Percentiles rank a stretch among this genome's conserved stretches.
Conservation (phyloP, 2,113 vertebrate species). For the Elachura formosa region DNA sequence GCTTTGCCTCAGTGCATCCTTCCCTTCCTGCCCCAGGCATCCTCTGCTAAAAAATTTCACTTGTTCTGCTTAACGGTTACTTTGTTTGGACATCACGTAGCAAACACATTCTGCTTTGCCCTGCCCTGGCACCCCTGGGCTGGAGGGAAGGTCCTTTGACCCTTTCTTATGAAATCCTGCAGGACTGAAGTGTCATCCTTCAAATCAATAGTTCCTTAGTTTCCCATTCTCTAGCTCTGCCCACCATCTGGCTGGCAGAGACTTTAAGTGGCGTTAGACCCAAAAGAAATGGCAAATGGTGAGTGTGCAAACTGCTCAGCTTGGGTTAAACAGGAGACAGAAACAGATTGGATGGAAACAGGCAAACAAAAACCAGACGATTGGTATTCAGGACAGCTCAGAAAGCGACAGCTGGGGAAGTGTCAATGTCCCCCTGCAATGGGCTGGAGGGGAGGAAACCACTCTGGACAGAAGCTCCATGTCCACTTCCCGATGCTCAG, state of each 20-base stretch:
- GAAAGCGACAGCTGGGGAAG: not conserved
- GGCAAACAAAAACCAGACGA: not conserved
- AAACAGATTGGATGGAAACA: not conserved
- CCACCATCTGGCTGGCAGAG: not conserved
- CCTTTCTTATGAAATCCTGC: not conserved
- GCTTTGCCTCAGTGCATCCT: not conserved
- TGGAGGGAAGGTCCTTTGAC: not conserved
- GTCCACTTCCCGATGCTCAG: accelerated
- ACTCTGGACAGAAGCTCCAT: accelerated
- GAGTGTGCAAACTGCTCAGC: not conserved
- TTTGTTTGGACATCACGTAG: not conserved
- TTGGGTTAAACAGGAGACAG: not conserved
- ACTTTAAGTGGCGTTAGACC: not conserved
- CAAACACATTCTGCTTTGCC: not conserved
- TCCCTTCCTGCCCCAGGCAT: not conserved
- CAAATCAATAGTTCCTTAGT: not conserved
- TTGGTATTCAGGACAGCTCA: not conserved
- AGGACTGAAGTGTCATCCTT: not conserved
- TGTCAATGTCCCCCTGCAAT: accelerated
- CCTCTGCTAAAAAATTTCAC: not conserved
- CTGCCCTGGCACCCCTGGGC: not conserved
- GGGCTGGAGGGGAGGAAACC: not conserved
- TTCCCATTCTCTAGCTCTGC: not conserved
- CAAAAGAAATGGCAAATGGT: not conserved
- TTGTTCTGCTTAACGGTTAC: not conserved